Evolutionary conservation across 92 coral and sea anemone genomes (phyloP).

Genomic region (Diadumene lineata): DNA sequence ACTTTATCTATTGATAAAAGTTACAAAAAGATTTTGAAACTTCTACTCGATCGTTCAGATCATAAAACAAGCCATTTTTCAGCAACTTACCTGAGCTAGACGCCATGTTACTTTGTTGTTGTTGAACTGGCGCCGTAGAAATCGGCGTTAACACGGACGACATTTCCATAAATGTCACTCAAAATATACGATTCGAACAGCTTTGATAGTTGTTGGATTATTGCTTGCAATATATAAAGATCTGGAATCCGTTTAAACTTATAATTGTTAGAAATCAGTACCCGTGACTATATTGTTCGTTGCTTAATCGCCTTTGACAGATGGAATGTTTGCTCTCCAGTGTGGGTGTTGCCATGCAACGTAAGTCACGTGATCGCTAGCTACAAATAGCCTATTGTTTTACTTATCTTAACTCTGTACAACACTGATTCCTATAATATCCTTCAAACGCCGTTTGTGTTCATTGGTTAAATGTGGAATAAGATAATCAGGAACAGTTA

Average conservation of each 20-base stretch:
- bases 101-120: background rate
- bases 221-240: background rate
- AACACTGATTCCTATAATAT: no score
- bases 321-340: constrained; percentile 44
- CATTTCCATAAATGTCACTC: background rate
- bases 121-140: background rate
- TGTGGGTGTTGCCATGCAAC: constrained; percentile 33
- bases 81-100: no score
- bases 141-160: background rate
- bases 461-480: no score
- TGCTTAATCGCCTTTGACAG: constrained; percentile 11
- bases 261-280: background rate
- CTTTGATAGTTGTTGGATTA: background rate
- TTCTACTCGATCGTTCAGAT: background rate
- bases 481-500: no score
- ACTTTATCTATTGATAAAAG: no score
- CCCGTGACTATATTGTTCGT: constrained; percentile 5
- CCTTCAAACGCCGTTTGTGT: no score
- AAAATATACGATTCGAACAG: background rate
- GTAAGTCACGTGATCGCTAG: constrained; percentile 42
- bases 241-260: background rate
- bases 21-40: background rate
- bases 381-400: constrained; percentile 38
- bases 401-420: no score
- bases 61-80: background rate